phyloP scores from a whole-genome alignment of 2,797 vertebrate species.

The Peromyscus attwateri region DNA sequence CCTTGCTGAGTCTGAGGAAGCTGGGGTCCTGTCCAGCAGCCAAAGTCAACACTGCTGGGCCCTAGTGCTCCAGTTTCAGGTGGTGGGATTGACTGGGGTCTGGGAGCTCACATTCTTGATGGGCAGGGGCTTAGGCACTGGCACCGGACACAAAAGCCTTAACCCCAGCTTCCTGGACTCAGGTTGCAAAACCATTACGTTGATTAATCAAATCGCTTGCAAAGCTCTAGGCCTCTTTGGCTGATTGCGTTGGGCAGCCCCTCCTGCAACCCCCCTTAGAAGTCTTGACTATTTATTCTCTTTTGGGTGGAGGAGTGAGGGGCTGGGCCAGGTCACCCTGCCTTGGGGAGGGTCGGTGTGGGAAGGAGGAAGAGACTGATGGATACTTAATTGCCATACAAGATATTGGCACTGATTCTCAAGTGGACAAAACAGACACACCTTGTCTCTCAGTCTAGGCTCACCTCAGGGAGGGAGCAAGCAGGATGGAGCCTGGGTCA shows the following conservation, averaged over 20 bases:
- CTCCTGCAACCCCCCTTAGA: not conserved
- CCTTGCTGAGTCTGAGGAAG: not conserved
- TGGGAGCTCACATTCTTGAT: not conserved
- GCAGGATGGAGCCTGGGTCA: not conserved
- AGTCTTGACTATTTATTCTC: constrained; percentile 55
- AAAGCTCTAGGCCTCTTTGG: constrained; percentile 63
- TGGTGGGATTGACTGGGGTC: not conserved
- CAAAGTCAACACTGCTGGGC: not conserved
- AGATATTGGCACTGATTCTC: constrained; percentile 19
- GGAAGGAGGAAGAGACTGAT: not conserved
- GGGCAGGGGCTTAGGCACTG: constrained; percentile 52
- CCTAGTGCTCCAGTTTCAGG: constrained; percentile 2
- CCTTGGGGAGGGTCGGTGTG: not conserved
- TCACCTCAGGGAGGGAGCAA: not conserved
- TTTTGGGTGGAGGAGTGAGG: not conserved
- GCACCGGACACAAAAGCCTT: constrained; percentile 73
- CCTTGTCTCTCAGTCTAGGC: not conserved
- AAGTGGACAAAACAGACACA: not conserved
- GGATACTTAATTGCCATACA: not conserved
- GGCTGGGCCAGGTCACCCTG: not conserved
- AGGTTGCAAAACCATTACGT: constrained; percentile 69
- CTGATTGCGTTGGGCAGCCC: constrained; percentile 70
- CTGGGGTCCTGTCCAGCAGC: not conserved
- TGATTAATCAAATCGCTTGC: constrained; percentile 69
- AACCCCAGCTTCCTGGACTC: constrained; percentile 13